Evolutionary conservation across 2,797 vertebrate genomes (phyloP), one percentile per base, ranked within the genome.

Genomic region (Gymnothorax reevesii): DNA sequence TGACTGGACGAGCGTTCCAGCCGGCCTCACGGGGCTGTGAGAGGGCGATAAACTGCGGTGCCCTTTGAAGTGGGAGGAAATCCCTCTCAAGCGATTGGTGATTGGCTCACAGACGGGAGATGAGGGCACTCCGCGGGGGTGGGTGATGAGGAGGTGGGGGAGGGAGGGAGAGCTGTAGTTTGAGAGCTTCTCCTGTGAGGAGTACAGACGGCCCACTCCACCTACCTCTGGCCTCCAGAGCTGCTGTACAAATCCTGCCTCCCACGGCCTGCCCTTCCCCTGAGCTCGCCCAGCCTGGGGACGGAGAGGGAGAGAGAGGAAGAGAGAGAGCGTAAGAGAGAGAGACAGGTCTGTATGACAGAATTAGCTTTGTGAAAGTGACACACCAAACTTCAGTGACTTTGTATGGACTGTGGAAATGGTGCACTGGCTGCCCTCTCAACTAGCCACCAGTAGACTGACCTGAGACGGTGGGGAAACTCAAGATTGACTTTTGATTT

Each of bases 181-280:
- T 49, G 71, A 3, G 71, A 33, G 71, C 49, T 75, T 12, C 71
- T 75, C 27, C 71, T 75, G 71, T 42, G 33, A 75, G 71, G 71
- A 13, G 9, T 5, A 9, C 0, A 12, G 71, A 73, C 8, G 25
- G 9, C 10, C 71, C n/a, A 2, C 71, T 75, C 20, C 54, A 12
- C 75, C 54, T 54, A 79, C 75, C 75, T 79, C 75, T 13, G 75
- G 75, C 75, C 75, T 79, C 75, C 75, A 79, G 15, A 20, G 75
- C 75, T 79, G 75, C 17, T 42, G 49, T 20, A 15, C 17, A 49
- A 79, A 79, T 5, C 15, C 8, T 5, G 75, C 52, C 75, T 52
- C 75, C 75, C 49, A n/a, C 15, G 75, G 75, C 3, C 75, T 79
- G 49, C 49, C 49, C 75, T 79, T 42, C 13, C 27, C 75, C 49